Evolutionary conservation across 2,113 vertebrate species (phyloP).

Genomic region (Cricetomys ansorgei): DNA sequence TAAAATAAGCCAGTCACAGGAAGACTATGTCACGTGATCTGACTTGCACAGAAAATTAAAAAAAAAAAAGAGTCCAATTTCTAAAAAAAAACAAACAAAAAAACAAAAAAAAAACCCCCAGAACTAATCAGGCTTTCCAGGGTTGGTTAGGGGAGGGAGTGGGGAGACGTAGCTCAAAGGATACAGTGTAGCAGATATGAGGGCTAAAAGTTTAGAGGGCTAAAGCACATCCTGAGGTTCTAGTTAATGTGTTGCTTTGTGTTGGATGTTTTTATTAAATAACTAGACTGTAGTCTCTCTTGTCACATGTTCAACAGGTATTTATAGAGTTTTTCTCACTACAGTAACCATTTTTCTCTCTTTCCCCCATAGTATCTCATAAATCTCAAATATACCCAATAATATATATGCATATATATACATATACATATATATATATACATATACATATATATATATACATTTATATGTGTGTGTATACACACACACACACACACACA

Average conservation of each 20-base stretch:
- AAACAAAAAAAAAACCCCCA: no score
- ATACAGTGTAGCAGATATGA: neutral
- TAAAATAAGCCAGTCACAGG: neutral
- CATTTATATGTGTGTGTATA: no score
- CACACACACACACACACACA: neutral
- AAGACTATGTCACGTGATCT: neutral
- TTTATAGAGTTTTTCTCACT: neutral
- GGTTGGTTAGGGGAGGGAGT: no score
- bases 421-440: no score
- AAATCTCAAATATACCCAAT: neutral
- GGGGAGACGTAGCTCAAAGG: neutral
- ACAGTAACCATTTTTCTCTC: neutral
- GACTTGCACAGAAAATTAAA: neutral
- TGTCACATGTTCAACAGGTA: neutral
- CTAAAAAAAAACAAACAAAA: neutral
- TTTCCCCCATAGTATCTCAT: neutral
- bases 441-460: no score
- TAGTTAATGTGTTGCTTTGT: neutral
- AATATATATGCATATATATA: neutral
- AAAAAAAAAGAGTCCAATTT: neutral
- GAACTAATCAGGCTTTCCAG: neutral
- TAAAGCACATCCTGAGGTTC: neutral
- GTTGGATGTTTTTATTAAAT: neutral
- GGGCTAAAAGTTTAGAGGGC: neutral
- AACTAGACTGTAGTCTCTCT: neutral